phyloP scores from a whole-genome alignment of 2,113 vertebrate genomes.

The Guaruba guarouba region DNA sequence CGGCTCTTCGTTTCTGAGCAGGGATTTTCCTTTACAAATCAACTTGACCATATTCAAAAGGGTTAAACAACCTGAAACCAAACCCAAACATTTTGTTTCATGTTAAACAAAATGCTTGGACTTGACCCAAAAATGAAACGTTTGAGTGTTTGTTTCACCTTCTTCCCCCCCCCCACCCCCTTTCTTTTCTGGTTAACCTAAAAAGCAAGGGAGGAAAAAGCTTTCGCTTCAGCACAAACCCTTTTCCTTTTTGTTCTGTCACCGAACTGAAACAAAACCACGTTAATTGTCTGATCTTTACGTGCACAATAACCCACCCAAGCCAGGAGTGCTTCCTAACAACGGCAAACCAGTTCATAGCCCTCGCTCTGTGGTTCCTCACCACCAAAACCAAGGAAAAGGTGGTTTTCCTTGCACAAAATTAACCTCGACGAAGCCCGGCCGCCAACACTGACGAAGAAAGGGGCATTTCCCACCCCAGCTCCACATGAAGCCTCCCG shows the following conservation, averaged over 20 bases:
- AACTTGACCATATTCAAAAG: constrained; percentile 57
- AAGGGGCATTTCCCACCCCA: background rate
- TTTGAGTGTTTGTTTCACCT: constrained; percentile 59
- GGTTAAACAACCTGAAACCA: constrained; percentile 70
- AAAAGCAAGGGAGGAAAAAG: constrained; percentile 36
- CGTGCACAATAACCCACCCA: background rate
- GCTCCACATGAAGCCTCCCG: accelerated
- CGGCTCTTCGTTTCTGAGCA: background rate
- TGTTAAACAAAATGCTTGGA: constrained; percentile 69
- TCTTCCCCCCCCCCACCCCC: background rate
- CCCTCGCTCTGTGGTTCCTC: accelerated
- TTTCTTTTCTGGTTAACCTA: constrained; percentile 38
- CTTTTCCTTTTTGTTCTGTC: background rate
- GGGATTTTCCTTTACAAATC: constrained; percentile 34
- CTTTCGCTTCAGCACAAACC: constrained; percentile 5
- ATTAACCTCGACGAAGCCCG: background rate
- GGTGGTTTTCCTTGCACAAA: background rate
- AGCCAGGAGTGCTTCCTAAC: background rate
- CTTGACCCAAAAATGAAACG: constrained; percentile 66
- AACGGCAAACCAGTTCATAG: background rate
- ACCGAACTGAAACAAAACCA: background rate
- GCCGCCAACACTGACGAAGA: accelerated
- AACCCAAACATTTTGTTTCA: constrained; percentile 70
- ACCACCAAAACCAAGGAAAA: background rate
- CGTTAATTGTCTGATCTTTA: background rate